Evolutionary conservation across 2,797 vertebrate genomes (phyloP), one percentile per base, ranked within the genome.

Genomic region (Bufotes viridis): DNA sequence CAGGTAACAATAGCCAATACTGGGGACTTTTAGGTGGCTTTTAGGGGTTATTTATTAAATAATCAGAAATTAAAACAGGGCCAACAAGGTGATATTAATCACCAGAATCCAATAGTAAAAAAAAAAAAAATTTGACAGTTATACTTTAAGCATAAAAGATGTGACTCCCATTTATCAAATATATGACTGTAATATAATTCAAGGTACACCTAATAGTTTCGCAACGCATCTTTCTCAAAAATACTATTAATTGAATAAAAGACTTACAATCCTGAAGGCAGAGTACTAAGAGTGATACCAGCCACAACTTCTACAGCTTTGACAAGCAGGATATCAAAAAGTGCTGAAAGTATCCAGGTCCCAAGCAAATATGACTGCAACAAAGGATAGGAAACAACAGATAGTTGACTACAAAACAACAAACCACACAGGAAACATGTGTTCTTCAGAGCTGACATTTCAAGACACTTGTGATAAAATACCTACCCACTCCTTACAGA

Each of bases 241-340:
- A 53, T 58, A 84, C 12, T 10, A 18, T 9, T 26, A 49, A n/a
- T n/a, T 29, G 20, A 76, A 76, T 22, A 69, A 24, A 83, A 60
- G 94, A 98, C 98, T 98, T 95, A 99, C 98, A 97, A 95, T 93
- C 98, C 98, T 79, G 98, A 96, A 90, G 98, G 97, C 91, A 99
- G 95, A 90, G 95, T 95, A 91, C 94, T 96, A 90, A 98, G 95
- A 88, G 96, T 93, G 86, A 97, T 93, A 67, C 96, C 95, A 93
- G 97, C 96, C 20, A 96, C 86, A 92, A 94, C 94, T 84, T 94
- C 93, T 90, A 97, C 83, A 0, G 93, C 92, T 93, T 97, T 96
- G 58, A 95, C 95, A 74, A 99, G 93, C 88, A 99, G 91, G 83
- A 97, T 91, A 92, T 99, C 98, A 92, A 96, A 93, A 84, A 97